Evolutionary conservation across 2,797 vertebrate genomes (phyloP), one percentile per base, ranked within the genome.

Genomic region (Alosa sapidissima): DNA sequence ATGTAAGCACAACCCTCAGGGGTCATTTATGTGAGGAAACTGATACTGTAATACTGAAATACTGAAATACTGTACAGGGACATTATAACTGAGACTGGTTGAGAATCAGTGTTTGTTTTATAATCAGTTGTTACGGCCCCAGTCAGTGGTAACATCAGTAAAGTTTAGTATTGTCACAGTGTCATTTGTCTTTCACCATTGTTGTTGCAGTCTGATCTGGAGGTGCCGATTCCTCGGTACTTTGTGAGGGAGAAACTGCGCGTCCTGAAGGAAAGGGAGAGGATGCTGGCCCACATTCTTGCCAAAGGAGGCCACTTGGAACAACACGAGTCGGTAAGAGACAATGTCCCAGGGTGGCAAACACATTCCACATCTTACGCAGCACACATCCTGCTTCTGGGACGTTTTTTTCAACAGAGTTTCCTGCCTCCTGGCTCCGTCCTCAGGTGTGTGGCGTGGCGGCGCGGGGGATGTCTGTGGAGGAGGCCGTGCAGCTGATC

Each of bases 211-310:
- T 93, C 96, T 89, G 93, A 94, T 36, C 84, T 95, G 84, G 97
- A 97, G 86, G 92, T 97, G 78, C 97, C 96, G 82, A 95, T 97
- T 52, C 97, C 97, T 55, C 95, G 84, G n/a, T 97, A 96, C 82
- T 97, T 97, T 87, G 19, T 97, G 87, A 96, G 95, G 85, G 96
- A 97, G 87, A 96, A 94, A 49, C 83, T 96, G 54, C 92, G 94
- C 81, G 91, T 88, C 0, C 86, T 97, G 85, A 94, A 91, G 88
- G 93, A 92, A 87, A 94, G 96, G 84, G 94, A 96, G 88, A 93
- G 89, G 87, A 91, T 93, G 48, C 93, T 97, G 0, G 89, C 94
- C 52, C 92, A 90, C 81, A 95, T 97, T 86, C 86, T 97, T 87
- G 45, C 90, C 1, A 82, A 94, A 24, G 87, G 83, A 52, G 94